phyloP scores from a whole-genome alignment of 2,888 invertebrate genomes.

The Synergus itoensis region DNA sequence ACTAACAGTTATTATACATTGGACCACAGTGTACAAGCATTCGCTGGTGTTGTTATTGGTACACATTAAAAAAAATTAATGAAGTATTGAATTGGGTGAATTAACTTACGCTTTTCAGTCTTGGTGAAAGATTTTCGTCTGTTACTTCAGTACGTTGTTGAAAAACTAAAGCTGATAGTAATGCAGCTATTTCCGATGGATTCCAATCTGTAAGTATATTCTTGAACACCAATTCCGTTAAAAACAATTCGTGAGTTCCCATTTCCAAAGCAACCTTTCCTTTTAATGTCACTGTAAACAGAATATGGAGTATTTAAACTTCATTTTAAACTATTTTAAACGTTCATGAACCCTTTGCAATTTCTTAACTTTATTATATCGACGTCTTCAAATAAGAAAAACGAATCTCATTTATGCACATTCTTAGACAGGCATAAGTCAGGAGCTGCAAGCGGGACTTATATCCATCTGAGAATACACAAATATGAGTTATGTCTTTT shows the following conservation, averaged over 20 bases:
- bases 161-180: conserved; percentile 95
- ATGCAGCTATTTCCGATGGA: conserved; percentile 95
- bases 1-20: no score
- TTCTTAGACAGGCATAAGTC: no score
- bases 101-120: conserved; percentile 80
- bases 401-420: no score
- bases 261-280: conserved; percentile 93
- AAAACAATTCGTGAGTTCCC: conserved; percentile 92
- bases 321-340: not conserved
- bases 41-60: not conserved
- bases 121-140: conserved; percentile 71
- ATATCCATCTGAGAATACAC: no score
- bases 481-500: not conserved
- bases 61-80: not conserved
- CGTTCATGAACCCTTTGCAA: not conserved
- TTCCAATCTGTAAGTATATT: conserved; percentile 92
- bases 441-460: no score
- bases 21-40: no score
- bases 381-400: no score
- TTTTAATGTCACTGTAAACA: conserved; percentile 84
- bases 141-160: conserved; percentile 84
- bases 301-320: conserved; percentile 42
- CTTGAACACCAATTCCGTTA: conserved; percentile 95
- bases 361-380: no score
- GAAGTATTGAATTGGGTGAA: not conserved